Conservation (phyloP, 2,113 vertebrate species). For the Chrysemys picta region DNA sequence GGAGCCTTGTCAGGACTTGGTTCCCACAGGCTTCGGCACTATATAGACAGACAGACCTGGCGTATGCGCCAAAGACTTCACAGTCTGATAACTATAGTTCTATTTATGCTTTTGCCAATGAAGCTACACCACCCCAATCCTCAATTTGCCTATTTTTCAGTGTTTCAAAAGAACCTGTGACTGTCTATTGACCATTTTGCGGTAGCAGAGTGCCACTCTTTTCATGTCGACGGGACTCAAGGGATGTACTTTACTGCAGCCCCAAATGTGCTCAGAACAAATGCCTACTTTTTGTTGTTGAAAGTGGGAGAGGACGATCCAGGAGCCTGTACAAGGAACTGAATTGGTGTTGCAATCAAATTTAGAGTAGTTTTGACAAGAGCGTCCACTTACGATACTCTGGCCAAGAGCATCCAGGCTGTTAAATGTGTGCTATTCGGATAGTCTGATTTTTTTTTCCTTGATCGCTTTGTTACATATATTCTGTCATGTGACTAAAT, state of each 20-base stretch:
- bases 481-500: background rate
- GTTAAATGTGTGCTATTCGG: background rate
- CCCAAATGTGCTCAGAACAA: background rate
- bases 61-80: background rate
- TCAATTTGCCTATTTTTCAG: slow-evolving; percentile 11
- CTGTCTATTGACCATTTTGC: background rate
- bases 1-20: slow-evolving; percentile 40
- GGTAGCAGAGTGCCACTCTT: background rate
- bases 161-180: background rate
- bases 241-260: background rate
- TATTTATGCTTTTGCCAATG: slow-evolving; percentile 29
- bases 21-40: background rate
- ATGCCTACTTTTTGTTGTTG: slow-evolving; percentile 7
- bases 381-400: background rate
- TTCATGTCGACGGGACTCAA: background rate
- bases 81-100: background rate
- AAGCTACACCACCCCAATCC: background rate
- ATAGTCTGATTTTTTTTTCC: background rate
- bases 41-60: background rate
- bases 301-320: background rate
- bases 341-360: background rate
- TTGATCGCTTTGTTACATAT: background rate
- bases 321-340: background rate
- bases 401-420: background rate
- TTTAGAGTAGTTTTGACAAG: background rate